phyloP scores from a whole-genome alignment of 2,113 vertebrate genomes.

The Heptranchias perlo region DNA sequence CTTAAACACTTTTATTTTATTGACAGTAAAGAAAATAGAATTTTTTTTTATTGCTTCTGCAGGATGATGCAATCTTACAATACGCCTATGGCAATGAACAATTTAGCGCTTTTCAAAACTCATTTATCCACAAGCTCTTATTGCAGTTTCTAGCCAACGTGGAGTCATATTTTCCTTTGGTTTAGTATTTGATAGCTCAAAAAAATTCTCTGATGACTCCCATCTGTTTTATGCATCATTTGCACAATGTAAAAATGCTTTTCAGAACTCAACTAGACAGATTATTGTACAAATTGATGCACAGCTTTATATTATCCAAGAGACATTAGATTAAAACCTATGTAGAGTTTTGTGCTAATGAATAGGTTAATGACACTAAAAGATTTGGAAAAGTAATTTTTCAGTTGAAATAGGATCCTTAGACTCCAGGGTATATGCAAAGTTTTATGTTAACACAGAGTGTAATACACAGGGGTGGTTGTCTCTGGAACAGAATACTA shows the following conservation, averaged over 20 bases:
- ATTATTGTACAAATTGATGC: not conserved
- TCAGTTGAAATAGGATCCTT: not conserved
- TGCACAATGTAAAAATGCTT: not conserved
- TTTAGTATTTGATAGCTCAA: conserved; percentile 15
- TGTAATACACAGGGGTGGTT: not conserved
- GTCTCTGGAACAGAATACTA: conserved; percentile 33
- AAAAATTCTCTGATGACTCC: conserved; percentile 10
- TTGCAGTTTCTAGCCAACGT: not conserved
- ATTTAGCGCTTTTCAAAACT: not conserved
- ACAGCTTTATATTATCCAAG: not conserved
- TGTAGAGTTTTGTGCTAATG: not conserved
- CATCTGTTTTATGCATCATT: conserved; percentile 31
- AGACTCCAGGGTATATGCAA: not conserved
- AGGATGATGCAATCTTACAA: not conserved
- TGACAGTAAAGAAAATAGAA: not conserved
- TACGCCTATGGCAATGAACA: not conserved
- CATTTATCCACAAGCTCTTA: not conserved
- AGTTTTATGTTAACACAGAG: not conserved
- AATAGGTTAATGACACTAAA: not conserved
- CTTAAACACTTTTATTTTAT: not conserved
- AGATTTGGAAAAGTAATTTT: not conserved
- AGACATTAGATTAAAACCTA: not conserved
- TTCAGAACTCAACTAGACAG: not conserved
- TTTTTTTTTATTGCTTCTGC: not conserved
- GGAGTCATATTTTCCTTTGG: not conserved